Evolutionary conservation across 2,797 vertebrate species (phyloP).

Genomic region (Micromesistius poutassou): DNA sequence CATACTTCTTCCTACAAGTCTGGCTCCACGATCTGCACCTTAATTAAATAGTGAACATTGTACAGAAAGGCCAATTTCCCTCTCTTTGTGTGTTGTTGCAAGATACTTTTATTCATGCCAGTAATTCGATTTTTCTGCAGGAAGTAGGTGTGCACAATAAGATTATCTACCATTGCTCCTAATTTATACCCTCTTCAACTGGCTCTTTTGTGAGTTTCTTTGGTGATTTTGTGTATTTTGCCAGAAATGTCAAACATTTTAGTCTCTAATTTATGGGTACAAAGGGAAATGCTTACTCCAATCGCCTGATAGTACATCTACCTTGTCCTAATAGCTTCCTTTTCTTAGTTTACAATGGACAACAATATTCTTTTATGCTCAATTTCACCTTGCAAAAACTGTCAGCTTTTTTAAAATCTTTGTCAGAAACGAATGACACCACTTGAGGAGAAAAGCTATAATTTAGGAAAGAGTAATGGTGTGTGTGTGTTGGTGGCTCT

Average conservation of each 20-base stretch:
- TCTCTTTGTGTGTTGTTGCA: constrained; percentile 22
- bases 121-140: constrained; percentile 45
- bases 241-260: constrained; percentile 24
- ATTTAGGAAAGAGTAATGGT: constrained; percentile 3
- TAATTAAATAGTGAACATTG: constrained; percentile 33
- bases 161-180: constrained; percentile 35
- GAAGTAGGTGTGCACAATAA: constrained; percentile 34
- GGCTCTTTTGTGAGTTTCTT: constrained; percentile 3
- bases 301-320: constrained; percentile 25
- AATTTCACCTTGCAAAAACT: constrained; percentile 5
- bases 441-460: not conserved
- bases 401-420: constrained; percentile 8
- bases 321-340: constrained; percentile 30
- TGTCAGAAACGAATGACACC: not conserved
- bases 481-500: not conserved
- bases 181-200: constrained; percentile 30
- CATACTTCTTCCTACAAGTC: not conserved
- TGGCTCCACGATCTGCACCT: constrained; percentile 21
- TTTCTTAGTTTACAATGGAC: constrained; percentile 26
- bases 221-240: constrained; percentile 23
- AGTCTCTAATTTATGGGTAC: constrained; percentile 38
- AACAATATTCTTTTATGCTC: constrained; percentile 2
- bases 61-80: constrained; percentile 27
- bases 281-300: constrained; percentile 30
- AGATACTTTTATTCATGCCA: constrained; percentile 25